Evolutionary conservation across 2,797 vertebrate species (phyloP).

Genomic region (Carapus acus): DNA sequence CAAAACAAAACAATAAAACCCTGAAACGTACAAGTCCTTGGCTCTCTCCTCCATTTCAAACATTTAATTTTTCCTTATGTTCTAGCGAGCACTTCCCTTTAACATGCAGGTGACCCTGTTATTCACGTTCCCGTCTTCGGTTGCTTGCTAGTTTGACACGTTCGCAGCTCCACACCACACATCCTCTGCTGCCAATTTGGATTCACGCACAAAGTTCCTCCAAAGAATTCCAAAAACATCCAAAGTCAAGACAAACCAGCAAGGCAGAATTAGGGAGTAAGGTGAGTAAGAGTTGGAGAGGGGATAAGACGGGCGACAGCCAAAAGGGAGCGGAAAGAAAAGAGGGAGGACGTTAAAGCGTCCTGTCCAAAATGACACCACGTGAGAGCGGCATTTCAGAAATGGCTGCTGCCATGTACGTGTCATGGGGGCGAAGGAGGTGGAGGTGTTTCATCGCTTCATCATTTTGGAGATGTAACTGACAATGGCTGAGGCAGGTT

Average conservation of each 20-base stretch:
- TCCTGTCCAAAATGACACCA: constrained; percentile 47
- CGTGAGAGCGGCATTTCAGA: constrained; percentile 43
- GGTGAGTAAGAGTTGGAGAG: constrained; percentile 35
- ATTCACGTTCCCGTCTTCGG: constrained; percentile 25
- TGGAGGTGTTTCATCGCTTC: constrained; percentile 63
- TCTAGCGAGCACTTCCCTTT: constrained; percentile 31
- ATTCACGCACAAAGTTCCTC: constrained; percentile 71
- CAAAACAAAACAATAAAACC: constrained; percentile 55
- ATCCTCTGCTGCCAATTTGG: constrained; percentile 73
- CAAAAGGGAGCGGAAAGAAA: constrained; percentile 5
- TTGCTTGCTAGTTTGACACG: constrained; percentile 61
- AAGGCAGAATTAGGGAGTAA: constrained; percentile 51
- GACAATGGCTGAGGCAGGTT: constrained; percentile 90
- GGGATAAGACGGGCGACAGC: constrained; percentile 3
- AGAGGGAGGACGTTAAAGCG: constrained; percentile 37
- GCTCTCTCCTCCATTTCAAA: constrained; percentile 46
- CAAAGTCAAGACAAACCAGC: constrained; percentile 53
- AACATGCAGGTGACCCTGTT: constrained; percentile 28
- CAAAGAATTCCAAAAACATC: constrained; percentile 55
- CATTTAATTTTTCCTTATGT: constrained; percentile 56
- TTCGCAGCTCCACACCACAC: constrained; percentile 72
- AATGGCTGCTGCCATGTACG: constrained; percentile 63
- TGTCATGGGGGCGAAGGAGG: constrained; percentile 22
- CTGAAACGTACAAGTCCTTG: constrained; percentile 60
- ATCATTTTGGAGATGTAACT: constrained; percentile 92